phyloP scores from a whole-genome alignment of 2,113 vertebrate species.

The Isurus oxyrinchus region DNA sequence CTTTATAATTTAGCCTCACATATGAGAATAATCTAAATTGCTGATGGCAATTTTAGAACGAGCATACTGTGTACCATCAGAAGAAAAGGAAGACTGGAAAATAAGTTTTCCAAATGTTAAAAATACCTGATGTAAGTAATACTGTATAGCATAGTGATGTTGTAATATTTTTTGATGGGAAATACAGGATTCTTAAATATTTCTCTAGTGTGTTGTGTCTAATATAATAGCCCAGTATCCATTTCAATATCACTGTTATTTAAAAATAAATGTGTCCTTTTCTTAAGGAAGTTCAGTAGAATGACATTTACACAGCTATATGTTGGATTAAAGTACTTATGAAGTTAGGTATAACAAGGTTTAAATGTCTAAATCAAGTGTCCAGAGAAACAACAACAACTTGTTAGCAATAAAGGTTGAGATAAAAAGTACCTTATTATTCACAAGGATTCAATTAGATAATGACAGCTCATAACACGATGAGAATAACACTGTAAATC shows the following conservation, averaged over 20 bases:
- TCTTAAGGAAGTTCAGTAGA: neutral
- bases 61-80: neutral
- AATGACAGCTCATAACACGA: conserved; percentile 38
- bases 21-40: neutral
- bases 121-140: neutral
- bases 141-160: neutral
- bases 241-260: neutral
- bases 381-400: neutral
- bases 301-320: neutral
- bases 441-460: conserved; percentile 42
- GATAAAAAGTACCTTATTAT: neutral
- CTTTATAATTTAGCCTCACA: neutral
- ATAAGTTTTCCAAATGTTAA: neutral
- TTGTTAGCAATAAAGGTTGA: conserved; percentile 7
- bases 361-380: neutral
- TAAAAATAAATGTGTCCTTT: neutral
- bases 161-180: neutral
- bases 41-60: neutral
- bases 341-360: neutral
- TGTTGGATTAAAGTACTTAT: neutral
- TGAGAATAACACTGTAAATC: conserved; percentile 43
- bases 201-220: neutral
- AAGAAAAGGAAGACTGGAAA: neutral
- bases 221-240: neutral
- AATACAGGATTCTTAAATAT: neutral